Evolutionary conservation across 2,888 invertebrate genomes (phyloP), one percentile per base, ranked within the genome.

Genomic region (Trachelus troglodyta): DNA sequence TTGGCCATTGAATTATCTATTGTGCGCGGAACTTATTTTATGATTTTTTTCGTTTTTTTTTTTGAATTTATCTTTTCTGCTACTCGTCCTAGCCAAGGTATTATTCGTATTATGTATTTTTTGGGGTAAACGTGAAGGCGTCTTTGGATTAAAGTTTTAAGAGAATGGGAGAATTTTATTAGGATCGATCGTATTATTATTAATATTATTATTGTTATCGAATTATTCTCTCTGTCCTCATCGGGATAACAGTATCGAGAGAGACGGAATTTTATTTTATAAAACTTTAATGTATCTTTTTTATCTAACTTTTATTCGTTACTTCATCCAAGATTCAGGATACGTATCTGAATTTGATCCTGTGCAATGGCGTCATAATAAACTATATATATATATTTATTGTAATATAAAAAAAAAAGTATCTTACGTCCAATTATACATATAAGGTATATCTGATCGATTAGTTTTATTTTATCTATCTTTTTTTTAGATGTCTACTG

Each of bases 371-470:
- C 15, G 40, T 40, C 15, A 23, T 40, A 40, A 40, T 40, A 40
- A 40, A 40, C 23, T 77, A 33, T 74, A 75, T 75, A 78, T 73
- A 78, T 78, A 81, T 35, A 35, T 56, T 56, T 23, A 23, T 23
- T 56, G 6, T 56, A 23, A 6, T 56, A 56, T 56, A 23, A 56
- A 56, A 23, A n/a, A n/a, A 40, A 56, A 56, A 23, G 23, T 56
- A 23, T 23, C 9, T 23, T 9, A 23, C 9, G 23, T 23, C 56
- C 56, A 56, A 9, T 23, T 23, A 56, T 56, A 56, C 56, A 9
- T 6, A 56, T 56, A 9, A 2, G 23, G 1, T 56, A 23, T 56
- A 56, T 56, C 56, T 15, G 56, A 56, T 56, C 56, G 9, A 56
- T 23, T 56, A 56, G 23, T 56, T 56, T 23, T 56, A 56, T 56